phyloP scores from a whole-genome alignment of 2,888 invertebrate genomes.

The Metallyticus violacea region DNA sequence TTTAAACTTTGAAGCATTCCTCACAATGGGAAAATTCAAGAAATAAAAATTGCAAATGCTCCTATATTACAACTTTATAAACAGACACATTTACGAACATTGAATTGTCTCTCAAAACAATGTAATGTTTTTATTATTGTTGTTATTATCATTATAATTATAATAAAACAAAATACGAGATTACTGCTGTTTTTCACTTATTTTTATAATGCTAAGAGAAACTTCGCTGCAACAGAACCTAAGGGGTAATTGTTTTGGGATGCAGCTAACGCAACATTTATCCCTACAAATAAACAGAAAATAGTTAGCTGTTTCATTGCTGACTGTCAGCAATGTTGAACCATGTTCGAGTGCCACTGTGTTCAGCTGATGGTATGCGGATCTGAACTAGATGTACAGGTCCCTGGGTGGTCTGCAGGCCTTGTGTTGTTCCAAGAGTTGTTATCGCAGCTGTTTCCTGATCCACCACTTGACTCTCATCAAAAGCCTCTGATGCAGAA shows the following conservation, averaged over 20 bases:
- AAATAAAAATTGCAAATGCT: not conserved
- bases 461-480: constrained; percentile 28
- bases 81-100: not conserved
- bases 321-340: constrained; percentile 37
- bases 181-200: not conserved
- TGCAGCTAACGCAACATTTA: not conserved
- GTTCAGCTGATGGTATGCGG: constrained; percentile 38
- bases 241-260: not conserved
- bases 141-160: not conserved
- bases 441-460: constrained; percentile 19
- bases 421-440: constrained; percentile 14
- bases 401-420: constrained; percentile 37
- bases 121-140: not conserved
- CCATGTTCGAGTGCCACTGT: constrained; percentile 36
- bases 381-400: constrained; percentile 42
- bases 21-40: not conserved
- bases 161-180: not conserved
- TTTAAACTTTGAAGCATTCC: not conserved
- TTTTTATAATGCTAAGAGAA: not conserved
- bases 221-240: not conserved
- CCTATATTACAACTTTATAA: not conserved
- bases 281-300: not conserved
- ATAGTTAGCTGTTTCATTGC: constrained; percentile 8
- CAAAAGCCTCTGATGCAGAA: constrained; percentile 14
- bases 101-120: not conserved